These are phyloP conservation scores for Alloplasta piceator DNA, from an alignment of 2,888 invertebrate species.

Conservation along the genomic window DNA sequence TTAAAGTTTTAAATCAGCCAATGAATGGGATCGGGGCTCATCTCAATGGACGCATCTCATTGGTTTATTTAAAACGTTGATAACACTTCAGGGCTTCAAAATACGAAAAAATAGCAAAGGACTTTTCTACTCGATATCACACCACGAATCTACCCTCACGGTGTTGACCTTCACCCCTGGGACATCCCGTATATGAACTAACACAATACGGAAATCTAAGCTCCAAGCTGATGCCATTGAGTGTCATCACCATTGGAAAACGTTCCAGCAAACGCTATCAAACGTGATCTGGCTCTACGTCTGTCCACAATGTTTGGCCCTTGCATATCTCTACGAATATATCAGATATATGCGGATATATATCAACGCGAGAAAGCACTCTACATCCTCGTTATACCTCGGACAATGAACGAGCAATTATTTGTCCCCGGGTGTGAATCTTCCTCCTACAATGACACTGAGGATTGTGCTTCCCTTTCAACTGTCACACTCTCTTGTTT, in stretches of 20 bases:
- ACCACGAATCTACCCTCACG: no score
- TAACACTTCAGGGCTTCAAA: no score
- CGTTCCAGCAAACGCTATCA: neutral
- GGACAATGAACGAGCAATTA: slow-evolving; percentile 67
- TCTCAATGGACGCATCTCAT: no score
- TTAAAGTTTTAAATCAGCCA: no score
- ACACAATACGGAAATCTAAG: neutral
- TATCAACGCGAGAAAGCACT: slow-evolving; percentile 10
- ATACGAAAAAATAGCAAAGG: no score
- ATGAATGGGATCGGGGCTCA: no score
- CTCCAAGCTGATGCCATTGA: slow-evolving; percentile 6
- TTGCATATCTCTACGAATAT: slow-evolving; percentile 6
- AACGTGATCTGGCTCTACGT: slow-evolving; percentile 1
- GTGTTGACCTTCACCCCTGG: no score
- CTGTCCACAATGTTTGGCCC: neutral
- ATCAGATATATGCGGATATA: slow-evolving; percentile 6
- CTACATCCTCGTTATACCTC: slow-evolving; percentile 34
- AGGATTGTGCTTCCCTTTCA: no score
- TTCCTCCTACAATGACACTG: no score
- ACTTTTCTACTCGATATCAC: no score
- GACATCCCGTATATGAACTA: neutral
- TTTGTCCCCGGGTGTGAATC: slow-evolving; percentile 61
- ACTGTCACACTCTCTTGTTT: no score
- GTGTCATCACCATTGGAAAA: slow-evolving; percentile 3
- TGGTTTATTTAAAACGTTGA: no score